Base-by-base conservation (phyloP, 1,140 invertebrate species). In the Drosophila ercepeae region DNA sequence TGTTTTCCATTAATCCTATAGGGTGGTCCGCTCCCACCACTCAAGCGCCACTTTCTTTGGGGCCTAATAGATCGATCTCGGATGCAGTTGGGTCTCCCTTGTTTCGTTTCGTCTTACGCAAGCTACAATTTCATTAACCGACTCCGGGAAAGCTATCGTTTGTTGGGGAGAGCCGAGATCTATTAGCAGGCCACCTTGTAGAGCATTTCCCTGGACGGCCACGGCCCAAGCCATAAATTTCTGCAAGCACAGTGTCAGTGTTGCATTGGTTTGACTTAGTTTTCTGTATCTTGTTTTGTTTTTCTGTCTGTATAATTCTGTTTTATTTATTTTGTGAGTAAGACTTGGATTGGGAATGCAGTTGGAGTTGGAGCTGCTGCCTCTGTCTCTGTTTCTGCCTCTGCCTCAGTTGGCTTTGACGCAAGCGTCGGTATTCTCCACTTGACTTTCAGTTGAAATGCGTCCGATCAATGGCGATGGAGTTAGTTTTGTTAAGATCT, bases 401-500 rank as follows among this genome's bases (percentile, higher is more conserved):
- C 39, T 18, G 36, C 16, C 27, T 8, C 23, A 29, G 59, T 16
- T 39, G 32, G 32, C 21, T 64, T n/a, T n/a, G n/a, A n/a, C n/a
- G 53, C 18, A 71, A 61, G 55, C 69, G 78, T 44, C 70, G 81
- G 78, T 54, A 67, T 83, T 72, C 75, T 71, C 65, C 77, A 79
- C 76, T 75, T 82, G 77, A 67, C 68, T 72, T 82, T 75, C 76
- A 86, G 81, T 84, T 88, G 78, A 89, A 90, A 89, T 90, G 89
- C 79, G 74, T 83, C 74, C 78, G 83, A 90, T 90, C 76, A 74
- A 68, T 76, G 71, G 61, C 57, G 79, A 89, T 90, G 83, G 74
- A 82, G 89, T 90, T 78, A 90, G 89, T 90, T 89, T 90, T 83
- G 89, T 82, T 76, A 89, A 90, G 89, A 90, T 84, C 89, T 78